Percentiles rank a stretch among this genome's conserved stretches.
phyloP scores from a whole-genome alignment of 2,888 invertebrate genomes.

The Macrosoma leucophasiata region DNA sequence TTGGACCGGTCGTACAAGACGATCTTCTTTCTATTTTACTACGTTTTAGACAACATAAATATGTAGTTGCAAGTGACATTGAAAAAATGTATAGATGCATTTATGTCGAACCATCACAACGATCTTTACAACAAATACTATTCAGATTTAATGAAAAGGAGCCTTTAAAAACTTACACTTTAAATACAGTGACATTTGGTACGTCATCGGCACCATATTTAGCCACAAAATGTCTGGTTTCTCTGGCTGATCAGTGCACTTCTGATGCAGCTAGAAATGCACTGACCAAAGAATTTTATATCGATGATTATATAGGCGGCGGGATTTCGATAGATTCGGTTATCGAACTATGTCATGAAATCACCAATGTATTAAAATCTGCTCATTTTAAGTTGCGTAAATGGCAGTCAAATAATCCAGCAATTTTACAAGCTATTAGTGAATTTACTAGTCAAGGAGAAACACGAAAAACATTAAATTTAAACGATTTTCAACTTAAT shows the following conservation, averaged over 20 bases:
- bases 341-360: slow-evolving; percentile 17
- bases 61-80: no score
- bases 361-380: slow-evolving; percentile 17
- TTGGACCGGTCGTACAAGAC: slow-evolving; percentile 8
- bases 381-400: slow-evolving; percentile 27
- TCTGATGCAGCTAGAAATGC: slow-evolving; percentile 12
- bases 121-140: no score
- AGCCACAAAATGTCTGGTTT: slow-evolving; percentile 24
- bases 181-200: slow-evolving; percentile 27
- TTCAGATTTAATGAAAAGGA: no score
- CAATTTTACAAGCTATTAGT: slow-evolving; percentile 15
- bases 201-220: slow-evolving; percentile 27
- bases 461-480: slow-evolving; percentile 10
- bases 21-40: slow-evolving; percentile 5
- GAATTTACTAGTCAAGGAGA: neutral
- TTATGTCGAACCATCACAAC: no score
- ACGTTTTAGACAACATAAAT: no score
- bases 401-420: slow-evolving; percentile 25
- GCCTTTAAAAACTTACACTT: slow-evolving; percentile 18
- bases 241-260: slow-evolving; percentile 14
- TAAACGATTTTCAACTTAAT: slow-evolving; percentile 4
- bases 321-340: slow-evolving; percentile 10
- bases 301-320: slow-evolving; percentile 26
- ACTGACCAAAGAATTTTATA: slow-evolving; percentile 15
- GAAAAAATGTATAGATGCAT: no score